Base-by-base conservation (phyloP, 2,113 vertebrate genomes). In the Oncorhynchus mykiss region DNA sequence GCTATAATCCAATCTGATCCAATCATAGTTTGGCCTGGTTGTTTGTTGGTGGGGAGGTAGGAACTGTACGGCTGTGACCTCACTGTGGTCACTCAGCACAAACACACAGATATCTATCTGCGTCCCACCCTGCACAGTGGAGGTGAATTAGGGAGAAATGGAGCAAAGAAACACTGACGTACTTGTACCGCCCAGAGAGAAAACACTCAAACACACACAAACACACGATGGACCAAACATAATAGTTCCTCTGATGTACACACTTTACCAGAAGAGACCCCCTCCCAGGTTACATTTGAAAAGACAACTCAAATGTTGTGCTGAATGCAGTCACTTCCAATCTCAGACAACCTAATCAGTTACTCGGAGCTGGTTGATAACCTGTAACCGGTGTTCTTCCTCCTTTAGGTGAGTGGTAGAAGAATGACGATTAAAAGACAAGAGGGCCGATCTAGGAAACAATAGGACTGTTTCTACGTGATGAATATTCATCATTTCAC, bases 71-170 rank as follows among this genome's bases (percentile, higher is more conserved):
- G 78, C 76, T 80, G 74, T 78, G 84, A 89, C 84, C 86, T 83
- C 82, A 84, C 78, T 78, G 67, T 71, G 85, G 80, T 84, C 79
- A 87, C 81, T 85, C 84, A 80, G 77, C 82, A 70, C 34, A 60
- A 27, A 39, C 29, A 39, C 29, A 72, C 73, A 89, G 81, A 88
- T 86, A 68, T 67, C 69, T 60, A 87, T 88, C 84, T 24, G 83
- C 76, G 75, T 85, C 75, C 78, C 74, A 82, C 70, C 64, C 60
- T 64, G 71, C 74, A 71, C 51, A 77, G 54, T 76, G 65, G 74
- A 85, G 66, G 89, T 86, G 82, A 84, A 86, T 89, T 87, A 88
- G 82, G 31, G 71, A 70, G 82, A 90, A 90, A 88, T 88, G 79
- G 86, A 83, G 89, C 84, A 45, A 60, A 78, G 83, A 84, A 71